Evolutionary conservation across 2,113 vertebrate species (phyloP), one percentile per base, ranked within the genome.

Genomic region (Toxotes chatareus): DNA sequence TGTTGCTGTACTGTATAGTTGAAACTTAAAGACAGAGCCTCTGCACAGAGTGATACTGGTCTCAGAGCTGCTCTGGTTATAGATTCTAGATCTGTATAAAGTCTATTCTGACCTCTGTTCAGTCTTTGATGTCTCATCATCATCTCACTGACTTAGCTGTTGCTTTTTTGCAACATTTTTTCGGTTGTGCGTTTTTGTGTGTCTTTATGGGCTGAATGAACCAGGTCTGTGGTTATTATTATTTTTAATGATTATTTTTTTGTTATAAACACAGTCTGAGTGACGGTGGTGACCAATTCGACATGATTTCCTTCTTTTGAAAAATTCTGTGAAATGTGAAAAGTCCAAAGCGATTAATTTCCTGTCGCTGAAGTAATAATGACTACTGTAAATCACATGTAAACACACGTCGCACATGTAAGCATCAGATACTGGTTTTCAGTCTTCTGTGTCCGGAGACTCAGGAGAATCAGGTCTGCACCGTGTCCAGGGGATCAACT

Each of bases 201-300:
- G 47, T 55, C 63, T 32, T 53, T 79, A 34, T 46, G 60, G 73
- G 40, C 78, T 73, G 69, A 56, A 12, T 49, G 1, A 61, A 11
- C 7, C 64, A 47, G 23, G 7, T 49, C 44, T 32, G 14, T 32
- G 14, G 27, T 60, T 60, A 19, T 67, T 46, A 31, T 46, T n/a
- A 1, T 12, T 40, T 19, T 42, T 40, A 14, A 13, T 17, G 23
- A 23, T 55, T 57, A 1, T 31, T 31, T 16, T 16, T 3, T 59
- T 16, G 27, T 59, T 5, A 14, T 31, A 32, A 59, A 59, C 12
- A 12, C 10, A 32, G 0, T 16, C 23, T 32, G 56, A 34, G 40
- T 27, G 12, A 13, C 40, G 27, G 40, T n/a, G 36, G 9, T 57
- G n/a, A 42, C 53, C 21, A 12, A 12, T 11, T 10, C 19, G 7